Percentiles rank a stretch among this genome's conserved stretches.
Conservation (phyloP, 35 echinoderm and acorn worm species). For the Anneissia japonica region DNA sequence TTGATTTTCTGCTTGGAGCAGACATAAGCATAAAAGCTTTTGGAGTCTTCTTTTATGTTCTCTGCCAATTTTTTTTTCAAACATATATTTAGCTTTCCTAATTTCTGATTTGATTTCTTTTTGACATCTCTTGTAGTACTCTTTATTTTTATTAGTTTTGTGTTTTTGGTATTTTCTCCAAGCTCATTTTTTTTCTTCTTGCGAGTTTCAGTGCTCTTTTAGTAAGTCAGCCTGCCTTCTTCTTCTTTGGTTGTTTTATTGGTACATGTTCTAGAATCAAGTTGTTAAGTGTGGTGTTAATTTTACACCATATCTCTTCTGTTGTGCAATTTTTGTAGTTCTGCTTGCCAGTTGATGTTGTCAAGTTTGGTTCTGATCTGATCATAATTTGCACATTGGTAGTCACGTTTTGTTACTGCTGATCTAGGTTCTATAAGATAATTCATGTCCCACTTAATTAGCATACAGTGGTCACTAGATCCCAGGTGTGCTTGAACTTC, state of each 20-base stretch:
- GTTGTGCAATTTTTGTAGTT: no score
- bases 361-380: not conserved
- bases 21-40: constrained; percentile 20
- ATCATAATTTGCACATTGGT: constrained; percentile 21
- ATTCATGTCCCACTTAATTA: constrained; percentile 27
- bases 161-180: constrained; percentile 12
- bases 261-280: no score
- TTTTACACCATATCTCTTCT: no score
- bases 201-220: not conserved
- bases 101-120: constrained; percentile 29
- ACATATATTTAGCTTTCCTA: not conserved
- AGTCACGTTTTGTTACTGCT: constrained; percentile 16
- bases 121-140: constrained; percentile 1
- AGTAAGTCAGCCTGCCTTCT: no score
- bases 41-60: not conserved
- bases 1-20: constrained; percentile 25
- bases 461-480: constrained; percentile 36
- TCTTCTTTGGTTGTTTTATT: no score
- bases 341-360: not conserved
- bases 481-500: constrained; percentile 24
- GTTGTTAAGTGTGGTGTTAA: no score
- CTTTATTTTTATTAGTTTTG: constrained; percentile 19
- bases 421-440: constrained; percentile 3
- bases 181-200: not conserved
- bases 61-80: constrained; percentile 9